Evolutionary conservation across 2,888 invertebrate species (phyloP).

Genomic region (Lasioglossum zephyrum): DNA sequence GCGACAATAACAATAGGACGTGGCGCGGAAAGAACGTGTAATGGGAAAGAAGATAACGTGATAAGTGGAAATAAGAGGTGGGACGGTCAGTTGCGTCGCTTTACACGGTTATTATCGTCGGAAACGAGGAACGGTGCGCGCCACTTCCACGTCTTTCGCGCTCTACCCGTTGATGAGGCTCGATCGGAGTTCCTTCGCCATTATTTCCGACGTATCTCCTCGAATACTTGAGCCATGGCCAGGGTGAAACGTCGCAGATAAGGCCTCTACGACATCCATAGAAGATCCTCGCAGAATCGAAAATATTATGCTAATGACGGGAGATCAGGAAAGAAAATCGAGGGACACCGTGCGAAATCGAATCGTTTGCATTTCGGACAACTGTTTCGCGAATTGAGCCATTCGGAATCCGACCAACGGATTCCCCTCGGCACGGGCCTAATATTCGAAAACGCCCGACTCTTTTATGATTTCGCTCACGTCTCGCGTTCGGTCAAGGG

Average conservation of each 20-base stretch:
- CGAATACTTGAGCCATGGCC: background rate
- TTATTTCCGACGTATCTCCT: background rate
- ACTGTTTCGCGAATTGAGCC: constrained; percentile 15
- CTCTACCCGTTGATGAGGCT: constrained; percentile 12
- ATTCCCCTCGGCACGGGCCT: background rate
- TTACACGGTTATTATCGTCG: constrained; percentile 56
- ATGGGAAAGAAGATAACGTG: constrained; percentile 63
- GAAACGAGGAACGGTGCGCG: constrained; percentile 24
- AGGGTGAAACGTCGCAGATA: background rate
- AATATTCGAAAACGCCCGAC: constrained; percentile 14
- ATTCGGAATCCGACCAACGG: constrained; percentile 3
- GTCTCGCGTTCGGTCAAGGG: constrained; percentile 16
- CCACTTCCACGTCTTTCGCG: constrained; percentile 7
- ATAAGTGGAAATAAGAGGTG: constrained; percentile 64
- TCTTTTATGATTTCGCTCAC: constrained; percentile 15
- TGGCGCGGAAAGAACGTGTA: constrained; percentile 58
- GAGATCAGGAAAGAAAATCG: background rate
- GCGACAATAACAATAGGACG: constrained; percentile 66
- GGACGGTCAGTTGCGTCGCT: constrained; percentile 52
- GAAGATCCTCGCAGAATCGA: background rate
- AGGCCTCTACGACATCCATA: background rate
- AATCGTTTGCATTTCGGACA: constrained; percentile 12
- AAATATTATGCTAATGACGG: background rate
- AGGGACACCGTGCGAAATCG: background rate
- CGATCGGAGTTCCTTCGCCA: constrained; percentile 13